These are phyloP conservation scores for Danio aesculapii DNA, from an alignment of 2,797 vertebrate genomes.

Conservation along the genomic window DNA sequence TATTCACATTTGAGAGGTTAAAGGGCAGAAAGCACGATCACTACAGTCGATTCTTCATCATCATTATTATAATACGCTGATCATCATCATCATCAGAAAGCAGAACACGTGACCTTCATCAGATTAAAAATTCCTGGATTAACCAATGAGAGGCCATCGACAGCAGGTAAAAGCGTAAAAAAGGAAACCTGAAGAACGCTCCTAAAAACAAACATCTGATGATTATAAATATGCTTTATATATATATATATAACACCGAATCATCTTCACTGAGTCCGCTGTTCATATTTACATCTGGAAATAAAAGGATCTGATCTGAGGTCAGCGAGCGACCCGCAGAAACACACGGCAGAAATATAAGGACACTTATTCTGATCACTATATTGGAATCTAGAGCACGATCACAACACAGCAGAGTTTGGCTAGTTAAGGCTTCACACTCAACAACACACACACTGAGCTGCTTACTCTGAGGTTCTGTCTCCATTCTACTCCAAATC, in stretches of 20 bases:
- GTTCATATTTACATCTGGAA: constrained; percentile 48
- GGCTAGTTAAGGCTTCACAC: too few species aligned
- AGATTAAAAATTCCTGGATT: constrained; percentile 17
- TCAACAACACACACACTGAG: too few species aligned
- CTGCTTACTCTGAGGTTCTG: too few species aligned
- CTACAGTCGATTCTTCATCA: constrained; percentile 10
- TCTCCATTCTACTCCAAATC: too few species aligned
- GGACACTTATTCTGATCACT: constrained; percentile 76
- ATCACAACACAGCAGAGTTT: constrained; percentile 58
- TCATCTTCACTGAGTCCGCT: constrained; percentile 11
- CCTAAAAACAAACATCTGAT: constrained; percentile 44
- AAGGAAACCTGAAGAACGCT: constrained; percentile 17
- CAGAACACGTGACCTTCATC: constrained; percentile 40
- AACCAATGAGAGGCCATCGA: constrained; percentile 22
- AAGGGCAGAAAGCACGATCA: constrained; percentile 43
- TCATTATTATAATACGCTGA: background rate
- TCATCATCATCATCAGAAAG: constrained; percentile 7
- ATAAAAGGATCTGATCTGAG: constrained; percentile 41
- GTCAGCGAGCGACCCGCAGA: background rate
- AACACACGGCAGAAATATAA: constrained; percentile 67
- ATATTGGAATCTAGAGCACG: constrained; percentile 65
- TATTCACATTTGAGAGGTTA: constrained; percentile 77
- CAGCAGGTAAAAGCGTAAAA: constrained; percentile 26
- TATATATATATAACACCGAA: background rate
- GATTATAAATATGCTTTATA: constrained; percentile 50